Percentiles rank a stretch among this genome's conserved stretches.
phyloP scores from a whole-genome alignment of 2,888 invertebrate genomes.

The Sarcophaga subvicina region DNA sequence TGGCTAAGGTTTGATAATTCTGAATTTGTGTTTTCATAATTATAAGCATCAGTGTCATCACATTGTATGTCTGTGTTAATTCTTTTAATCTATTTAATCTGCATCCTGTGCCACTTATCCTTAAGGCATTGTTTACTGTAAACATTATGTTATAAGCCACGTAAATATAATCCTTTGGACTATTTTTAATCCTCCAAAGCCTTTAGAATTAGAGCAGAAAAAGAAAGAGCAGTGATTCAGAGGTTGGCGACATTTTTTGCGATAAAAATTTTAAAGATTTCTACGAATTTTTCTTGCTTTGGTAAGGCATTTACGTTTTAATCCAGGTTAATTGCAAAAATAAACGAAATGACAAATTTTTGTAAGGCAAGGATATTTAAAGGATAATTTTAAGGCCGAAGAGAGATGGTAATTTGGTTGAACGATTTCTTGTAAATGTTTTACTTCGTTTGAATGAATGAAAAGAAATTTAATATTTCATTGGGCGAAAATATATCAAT shows the following conservation, averaged over 20 bases:
- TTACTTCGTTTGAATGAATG: neutral
- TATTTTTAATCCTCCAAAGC: slow-evolving; percentile 23
- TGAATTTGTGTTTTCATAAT: neutral
- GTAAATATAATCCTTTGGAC: slow-evolving; percentile 28
- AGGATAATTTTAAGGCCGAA: slow-evolving; percentile 3
- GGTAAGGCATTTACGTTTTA: slow-evolving; percentile 5
- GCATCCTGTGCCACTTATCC: neutral
- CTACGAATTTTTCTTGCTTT: neutral
- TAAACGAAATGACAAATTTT: slow-evolving; percentile 21
- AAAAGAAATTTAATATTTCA: slow-evolving; percentile 21
- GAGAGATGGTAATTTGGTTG: neutral
- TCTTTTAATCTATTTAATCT: slow-evolving; percentile 42
- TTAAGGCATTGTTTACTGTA: slow-evolving; percentile 58
- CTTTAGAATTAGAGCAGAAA: slow-evolving; percentile 61
- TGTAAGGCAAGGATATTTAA: slow-evolving; percentile 11
- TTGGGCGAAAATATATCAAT: too few relatives aligned
- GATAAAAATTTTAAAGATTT: slow-evolving; percentile 2
- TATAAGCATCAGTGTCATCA: too few relatives aligned
- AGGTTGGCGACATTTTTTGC: slow-evolving; percentile 39
- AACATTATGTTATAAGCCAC: slow-evolving; percentile 56
- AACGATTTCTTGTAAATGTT: neutral
- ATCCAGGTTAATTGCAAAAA: slow-evolving; percentile 41
- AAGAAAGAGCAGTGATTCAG: neutral
- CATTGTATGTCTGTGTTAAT: too few relatives aligned
- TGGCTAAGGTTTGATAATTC: neutral